Conservation (phyloP, 2,888 invertebrate species). For the Stomorhina lunata region DNA sequence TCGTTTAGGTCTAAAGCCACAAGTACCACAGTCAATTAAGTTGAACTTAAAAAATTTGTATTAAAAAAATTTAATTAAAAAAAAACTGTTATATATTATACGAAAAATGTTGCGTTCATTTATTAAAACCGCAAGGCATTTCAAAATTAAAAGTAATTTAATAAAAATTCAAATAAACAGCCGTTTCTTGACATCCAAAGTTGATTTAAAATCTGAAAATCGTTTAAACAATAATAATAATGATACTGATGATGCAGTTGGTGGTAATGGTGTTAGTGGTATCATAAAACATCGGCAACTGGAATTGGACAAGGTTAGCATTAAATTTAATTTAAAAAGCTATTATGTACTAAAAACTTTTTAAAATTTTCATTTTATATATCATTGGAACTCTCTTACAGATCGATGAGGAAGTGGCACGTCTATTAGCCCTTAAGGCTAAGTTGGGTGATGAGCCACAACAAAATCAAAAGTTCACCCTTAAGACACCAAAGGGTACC, state of each 20-base stretch:
- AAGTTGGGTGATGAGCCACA: slow-evolving; percentile 84
- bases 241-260: slow-evolving; percentile 72
- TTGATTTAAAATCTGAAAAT: slow-evolving; percentile 43
- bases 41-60: slow-evolving; percentile 24
- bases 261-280: slow-evolving; percentile 70
- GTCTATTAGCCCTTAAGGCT: slow-evolving; percentile 89
- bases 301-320: slow-evolving; percentile 78
- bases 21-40: slow-evolving; percentile 39
- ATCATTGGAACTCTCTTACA: too few species aligned
- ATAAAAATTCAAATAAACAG: slow-evolving; percentile 41
- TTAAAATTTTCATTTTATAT: slow-evolving; percentile 45
- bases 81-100: slow-evolving; percentile 48
- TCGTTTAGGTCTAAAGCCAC: slow-evolving; percentile 68
- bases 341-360: slow-evolving; percentile 24
- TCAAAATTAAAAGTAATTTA: slow-evolving; percentile 35
- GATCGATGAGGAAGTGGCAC: slow-evolving; percentile 92
- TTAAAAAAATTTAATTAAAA: slow-evolving; percentile 29
- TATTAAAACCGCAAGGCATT: slow-evolving; percentile 73
- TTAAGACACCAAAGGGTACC: slow-evolving; percentile 96
- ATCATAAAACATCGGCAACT: slow-evolving; percentile 71
- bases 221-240: slow-evolving; percentile 71
- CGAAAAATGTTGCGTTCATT: slow-evolving; percentile 78
- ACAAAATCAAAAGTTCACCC: slow-evolving; percentile 88
- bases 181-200: slow-evolving; percentile 41
- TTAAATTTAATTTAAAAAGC: slow-evolving; percentile 62